phyloP scores from a whole-genome alignment of 2,113 vertebrate genomes.

The Ptyas mucosa region DNA sequence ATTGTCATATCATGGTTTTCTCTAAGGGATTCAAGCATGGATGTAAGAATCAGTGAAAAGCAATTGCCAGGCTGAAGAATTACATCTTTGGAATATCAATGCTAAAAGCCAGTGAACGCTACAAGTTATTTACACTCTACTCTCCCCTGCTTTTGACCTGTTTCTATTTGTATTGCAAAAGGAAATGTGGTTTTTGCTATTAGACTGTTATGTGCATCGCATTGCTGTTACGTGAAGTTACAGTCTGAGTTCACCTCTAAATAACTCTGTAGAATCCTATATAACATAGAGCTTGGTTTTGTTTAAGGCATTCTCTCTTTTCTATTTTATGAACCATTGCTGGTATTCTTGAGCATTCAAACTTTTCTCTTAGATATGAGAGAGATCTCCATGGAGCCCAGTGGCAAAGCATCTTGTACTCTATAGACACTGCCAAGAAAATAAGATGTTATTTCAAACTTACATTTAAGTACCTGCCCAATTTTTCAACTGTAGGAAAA shows the following conservation, averaged over 20 bases:
- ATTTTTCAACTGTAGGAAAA: neutral
- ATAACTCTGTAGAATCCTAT: slow-evolving; percentile 32
- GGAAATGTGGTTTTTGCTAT: slow-evolving; percentile 41
- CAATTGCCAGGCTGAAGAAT: slow-evolving; percentile 36
- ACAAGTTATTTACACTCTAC: slow-evolving; percentile 32
- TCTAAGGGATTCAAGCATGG: slow-evolving; percentile 26
- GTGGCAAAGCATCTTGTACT: neutral
- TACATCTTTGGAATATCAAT: slow-evolving; percentile 42
- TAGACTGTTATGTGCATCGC: slow-evolving; percentile 18
- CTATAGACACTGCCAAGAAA: neutral
- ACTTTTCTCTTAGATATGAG: neutral
- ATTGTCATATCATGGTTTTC: slow-evolving; percentile 20
- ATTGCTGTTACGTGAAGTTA: slow-evolving; percentile 28
- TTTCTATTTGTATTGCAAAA: slow-evolving; percentile 40
- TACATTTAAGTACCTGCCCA: neutral
- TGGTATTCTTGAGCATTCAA: neutral
- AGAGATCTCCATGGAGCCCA: neutral
- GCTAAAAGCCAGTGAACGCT: slow-evolving; percentile 41
- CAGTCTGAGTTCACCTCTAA: slow-evolving; percentile 36
- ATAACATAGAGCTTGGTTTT: slow-evolving; percentile 16
- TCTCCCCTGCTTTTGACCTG: slow-evolving; percentile 18
- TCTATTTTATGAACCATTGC: neutral
- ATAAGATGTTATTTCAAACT: neutral
- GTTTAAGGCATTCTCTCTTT: slow-evolving; percentile 17
- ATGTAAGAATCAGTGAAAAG: slow-evolving; percentile 54